A percentile compares a stretch with the other conserved stretches of the same genome.
Conservation (phyloP, 2,113 vertebrate genomes). For the Myrmecophaga tridactyla region DNA sequence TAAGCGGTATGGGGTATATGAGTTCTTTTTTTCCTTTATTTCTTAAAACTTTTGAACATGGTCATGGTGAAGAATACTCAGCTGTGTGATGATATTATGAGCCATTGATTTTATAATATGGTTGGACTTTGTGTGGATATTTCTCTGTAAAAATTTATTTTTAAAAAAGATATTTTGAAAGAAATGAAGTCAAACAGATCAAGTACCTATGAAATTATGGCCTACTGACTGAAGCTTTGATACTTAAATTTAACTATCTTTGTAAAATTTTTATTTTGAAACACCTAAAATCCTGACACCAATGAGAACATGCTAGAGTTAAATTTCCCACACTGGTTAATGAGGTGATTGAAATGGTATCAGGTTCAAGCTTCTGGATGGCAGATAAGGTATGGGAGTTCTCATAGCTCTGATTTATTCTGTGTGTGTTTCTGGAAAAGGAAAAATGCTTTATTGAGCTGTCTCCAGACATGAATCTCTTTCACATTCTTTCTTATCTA, state of each 20-base stretch:
- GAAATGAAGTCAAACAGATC: background rate
- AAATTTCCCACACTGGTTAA: background rate
- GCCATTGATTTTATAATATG: no score
- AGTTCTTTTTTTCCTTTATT: no score
- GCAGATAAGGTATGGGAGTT: background rate
- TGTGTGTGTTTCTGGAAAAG: slow-evolving; percentile 37
- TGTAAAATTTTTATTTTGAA: background rate
- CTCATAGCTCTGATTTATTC: background rate
- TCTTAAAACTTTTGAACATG: no score
- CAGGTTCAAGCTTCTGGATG: background rate
- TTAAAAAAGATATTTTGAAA: no score
- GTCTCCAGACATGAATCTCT: slow-evolving; percentile 39
- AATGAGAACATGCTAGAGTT: background rate
- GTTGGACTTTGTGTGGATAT: no score
- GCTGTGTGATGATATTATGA: no score
- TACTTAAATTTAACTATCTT: slow-evolving; percentile 7
- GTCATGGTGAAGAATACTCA: no score
- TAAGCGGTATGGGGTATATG: no score
- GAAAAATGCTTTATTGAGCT: slow-evolving; percentile 35
- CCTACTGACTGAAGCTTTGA: background rate
- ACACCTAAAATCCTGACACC: background rate
- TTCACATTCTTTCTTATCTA: no score
- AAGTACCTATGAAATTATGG: background rate
- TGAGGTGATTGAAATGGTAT: background rate
- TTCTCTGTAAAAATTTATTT: no score